Evolutionary conservation across 2,113 vertebrate genomes (phyloP), one percentile per base, ranked within the genome.

Genomic region (Sebastes fasciatus): DNA sequence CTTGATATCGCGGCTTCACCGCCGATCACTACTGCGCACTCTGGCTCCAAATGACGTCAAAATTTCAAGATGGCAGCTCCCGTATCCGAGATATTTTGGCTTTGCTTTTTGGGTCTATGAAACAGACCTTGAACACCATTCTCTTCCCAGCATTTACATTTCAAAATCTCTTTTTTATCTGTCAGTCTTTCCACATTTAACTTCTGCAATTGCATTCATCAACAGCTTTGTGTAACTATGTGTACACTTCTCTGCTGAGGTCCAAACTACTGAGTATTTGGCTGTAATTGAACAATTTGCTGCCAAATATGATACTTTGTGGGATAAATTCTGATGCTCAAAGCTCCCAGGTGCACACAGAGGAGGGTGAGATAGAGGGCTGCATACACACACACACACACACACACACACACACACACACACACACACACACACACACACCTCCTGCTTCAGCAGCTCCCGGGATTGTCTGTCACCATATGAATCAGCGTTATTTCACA

Each of bases 401-500:
- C 19, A 82, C 61, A 21, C 68, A 65, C 62, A 68, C 54, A 16
- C 61, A 45, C 54, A 69, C 54, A 60, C 57, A 61, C 69, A 62
- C 72, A 23, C 67, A 55, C 42, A 76, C 57, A 58, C 79, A 78
- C 43, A 68, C 26, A 40, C 55, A 51, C 54, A 76, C 26, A 77
- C 75, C 40, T 73, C 58, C 80, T 57, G 60, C 51, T 65, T 66
- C 60, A 70, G 63, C 17, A 13, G 52, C 72, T 78, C 77, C 69
- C 57, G 49, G 67, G 49, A 88, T 66, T 79, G 48, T 84, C 74
- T 58, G 79, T 88, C 86, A 87, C 72, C 82, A n/a, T 75, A 85
- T 92, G 83, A 90, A 90, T 93, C 89, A 89, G 40, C 0, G 10
- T 64, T 66, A 60, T 74, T 84, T 83, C 79, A 86, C 79, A 88